Evolutionary conservation across 2,888 invertebrate species (phyloP).

Genomic region (Ophion costatus): DNA sequence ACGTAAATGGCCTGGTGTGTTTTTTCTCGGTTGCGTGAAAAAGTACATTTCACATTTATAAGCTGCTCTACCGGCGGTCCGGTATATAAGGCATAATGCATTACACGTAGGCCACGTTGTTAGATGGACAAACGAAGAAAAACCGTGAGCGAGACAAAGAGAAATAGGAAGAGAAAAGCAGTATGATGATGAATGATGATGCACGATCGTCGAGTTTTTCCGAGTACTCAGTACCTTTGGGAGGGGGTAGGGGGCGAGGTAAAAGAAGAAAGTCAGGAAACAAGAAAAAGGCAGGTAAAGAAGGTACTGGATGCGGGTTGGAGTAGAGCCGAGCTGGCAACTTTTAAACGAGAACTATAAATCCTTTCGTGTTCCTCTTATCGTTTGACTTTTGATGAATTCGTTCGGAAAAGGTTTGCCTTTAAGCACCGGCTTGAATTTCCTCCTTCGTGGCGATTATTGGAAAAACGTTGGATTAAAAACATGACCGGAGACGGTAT

Average conservation of each 20-base stretch:
- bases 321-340: slow-evolving; percentile 53
- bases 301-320: slow-evolving; percentile 57
- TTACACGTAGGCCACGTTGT: slow-evolving; percentile 51
- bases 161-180: slow-evolving; percentile 35
- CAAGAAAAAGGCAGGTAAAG: slow-evolving; percentile 60
- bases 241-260: not conserved
- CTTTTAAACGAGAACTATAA: slow-evolving; percentile 66
- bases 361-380: slow-evolving; percentile 60
- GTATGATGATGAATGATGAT: slow-evolving; percentile 64
- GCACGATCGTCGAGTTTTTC: slow-evolving; percentile 61
- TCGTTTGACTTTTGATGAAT: slow-evolving; percentile 65
- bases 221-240: slow-evolving; percentile 19
- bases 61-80: slow-evolving; percentile 43
- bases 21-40: slow-evolving; percentile 41
- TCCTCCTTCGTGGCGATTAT: not conserved
- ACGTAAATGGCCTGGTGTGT: slow-evolving; percentile 28
- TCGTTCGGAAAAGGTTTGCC: slow-evolving; percentile 23
- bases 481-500: not conserved
- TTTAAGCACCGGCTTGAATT: not conserved
- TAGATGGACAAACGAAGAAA: slow-evolving; percentile 50
- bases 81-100: slow-evolving; percentile 56
- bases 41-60: slow-evolving; percentile 61
- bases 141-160: slow-evolving; percentile 34
- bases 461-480: slow-evolving; percentile 10
- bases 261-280: slow-evolving; percentile 35